Base-by-base conservation (phyloP, 1,140 invertebrate species). In the Dreissena polymorpha region DNA sequence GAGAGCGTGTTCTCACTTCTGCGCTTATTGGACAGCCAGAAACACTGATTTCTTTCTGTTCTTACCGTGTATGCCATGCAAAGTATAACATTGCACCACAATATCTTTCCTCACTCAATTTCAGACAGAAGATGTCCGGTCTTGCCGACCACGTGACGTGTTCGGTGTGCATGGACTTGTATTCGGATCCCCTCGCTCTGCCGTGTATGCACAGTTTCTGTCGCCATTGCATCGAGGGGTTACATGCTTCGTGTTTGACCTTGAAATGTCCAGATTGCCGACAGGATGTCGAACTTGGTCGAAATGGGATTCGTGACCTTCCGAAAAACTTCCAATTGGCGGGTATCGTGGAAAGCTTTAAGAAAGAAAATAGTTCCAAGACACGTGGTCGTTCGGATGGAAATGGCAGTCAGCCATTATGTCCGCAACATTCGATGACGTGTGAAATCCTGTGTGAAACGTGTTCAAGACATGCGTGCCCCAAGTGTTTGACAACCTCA, bases 161-260 rank as follows among this genome's bases (percentile, higher is more conserved):
- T 39, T 73, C 70, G n/a, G 67, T 82, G 14, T 82, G 79, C 50
- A 82, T 73, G 57, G 79, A 82, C 39, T 60, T 82, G 16, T 82
- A 82, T 63, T 57, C 55, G 18, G 79, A 82, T 12, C 79, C 79
- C 18, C 65, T 82, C 27, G 79, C 79, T 12, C 71, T 82, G 12
- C 79, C 79, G 2, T 82, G 79, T 51, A 53, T 82, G 16, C 79
- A 82, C 57, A 82, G 79, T 64, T 82, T 82, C 39, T 82, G 79
- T 64, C 60, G 63, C 23, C 70, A 64, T 8, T 82, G 79, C 25
- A 49, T 82, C 16, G 57, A 74, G 23, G 70, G 79, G 5, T 14
- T 82, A 10, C 67, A 60, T 51, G 53, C 79, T 57, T 57, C 63
- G 21, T 18, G 57, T 8, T 51, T 82, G 0, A 63, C 57, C 13